Conservation (phyloP, 1,140 invertebrate genomes). For the Drosophila funebris region DNA sequence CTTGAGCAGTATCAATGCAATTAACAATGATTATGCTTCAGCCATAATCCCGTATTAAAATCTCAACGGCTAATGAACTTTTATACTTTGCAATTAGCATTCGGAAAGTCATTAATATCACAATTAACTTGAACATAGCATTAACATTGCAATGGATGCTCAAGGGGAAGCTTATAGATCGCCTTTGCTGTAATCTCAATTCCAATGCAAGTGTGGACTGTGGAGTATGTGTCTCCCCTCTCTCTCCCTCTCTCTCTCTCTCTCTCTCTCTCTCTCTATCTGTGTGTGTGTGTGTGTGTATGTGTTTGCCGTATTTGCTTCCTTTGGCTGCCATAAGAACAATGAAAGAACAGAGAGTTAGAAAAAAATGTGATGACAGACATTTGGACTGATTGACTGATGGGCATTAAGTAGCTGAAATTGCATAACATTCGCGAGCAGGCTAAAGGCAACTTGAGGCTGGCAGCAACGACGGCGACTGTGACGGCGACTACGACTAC, state of each 20-base stretch:
- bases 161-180: not conserved
- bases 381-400: conserved; percentile 74
- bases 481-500: not conserved
- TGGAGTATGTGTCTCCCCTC: no score
- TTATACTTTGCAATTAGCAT: not conserved
- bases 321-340: not conserved
- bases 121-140: not conserved
- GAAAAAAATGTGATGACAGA: conserved; percentile 67
- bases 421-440: conserved; percentile 67
- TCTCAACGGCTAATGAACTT: not conserved
- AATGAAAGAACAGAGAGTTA: not conserved
- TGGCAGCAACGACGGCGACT: not conserved
- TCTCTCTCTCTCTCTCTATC: not conserved
- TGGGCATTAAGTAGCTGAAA: conserved; percentile 78
- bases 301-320: not conserved
- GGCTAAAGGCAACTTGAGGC: not conserved
- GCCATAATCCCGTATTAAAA: no score
- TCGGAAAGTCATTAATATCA: not conserved
- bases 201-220: not conserved
- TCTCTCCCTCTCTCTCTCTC: not conserved
- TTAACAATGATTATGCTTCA: no score
- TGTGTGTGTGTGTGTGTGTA: not conserved
- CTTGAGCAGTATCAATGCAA: no score
- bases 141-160: not conserved
- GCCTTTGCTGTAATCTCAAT: not conserved